A percentile compares a stretch with the other conserved stretches of the same genome.
These are phyloP conservation scores for Palloptera scutellata DNA, from an alignment of 2,888 invertebrate genomes.

Conservation along the genomic window DNA sequence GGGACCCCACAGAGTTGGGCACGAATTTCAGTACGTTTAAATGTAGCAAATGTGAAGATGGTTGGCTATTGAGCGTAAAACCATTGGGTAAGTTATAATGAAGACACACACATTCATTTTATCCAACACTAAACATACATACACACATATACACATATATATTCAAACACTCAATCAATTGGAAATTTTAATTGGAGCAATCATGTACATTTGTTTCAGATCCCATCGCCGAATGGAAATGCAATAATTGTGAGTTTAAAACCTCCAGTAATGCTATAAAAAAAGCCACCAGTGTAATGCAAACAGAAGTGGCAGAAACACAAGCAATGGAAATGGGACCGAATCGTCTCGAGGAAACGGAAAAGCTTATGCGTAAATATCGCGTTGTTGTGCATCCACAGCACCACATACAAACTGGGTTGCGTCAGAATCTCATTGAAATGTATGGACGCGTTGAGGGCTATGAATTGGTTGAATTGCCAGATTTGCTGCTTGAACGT, in stretches of 20 bases:
- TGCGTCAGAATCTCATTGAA: constrained; percentile 77
- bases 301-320: constrained; percentile 72
- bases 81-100: constrained; percentile 70
- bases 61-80: constrained; percentile 71
- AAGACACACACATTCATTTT: not conserved
- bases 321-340: constrained; percentile 70
- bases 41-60: constrained; percentile 79
- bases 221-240: constrained; percentile 55
- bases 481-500: constrained; percentile 76
- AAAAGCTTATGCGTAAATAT: constrained; percentile 71
- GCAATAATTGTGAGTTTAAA: constrained; percentile 70
- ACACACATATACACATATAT: not conserved
- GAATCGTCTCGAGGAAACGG: constrained; percentile 72
- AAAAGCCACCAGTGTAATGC: constrained; percentile 71
- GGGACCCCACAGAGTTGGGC: constrained; percentile 81
- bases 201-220: constrained; percentile 39
- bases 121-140: not conserved
- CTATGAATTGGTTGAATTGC: constrained; percentile 75
- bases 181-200: not conserved
- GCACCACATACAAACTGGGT: constrained; percentile 74
- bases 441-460: constrained; percentile 78
- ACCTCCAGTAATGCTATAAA: constrained; percentile 70
- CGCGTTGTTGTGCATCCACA: constrained; percentile 78
- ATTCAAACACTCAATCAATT: too few species aligned
- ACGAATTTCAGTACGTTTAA: constrained; percentile 82